phyloP scores from a whole-genome alignment of 2,888 invertebrate genomes.

The Thelaira solivaga region DNA sequence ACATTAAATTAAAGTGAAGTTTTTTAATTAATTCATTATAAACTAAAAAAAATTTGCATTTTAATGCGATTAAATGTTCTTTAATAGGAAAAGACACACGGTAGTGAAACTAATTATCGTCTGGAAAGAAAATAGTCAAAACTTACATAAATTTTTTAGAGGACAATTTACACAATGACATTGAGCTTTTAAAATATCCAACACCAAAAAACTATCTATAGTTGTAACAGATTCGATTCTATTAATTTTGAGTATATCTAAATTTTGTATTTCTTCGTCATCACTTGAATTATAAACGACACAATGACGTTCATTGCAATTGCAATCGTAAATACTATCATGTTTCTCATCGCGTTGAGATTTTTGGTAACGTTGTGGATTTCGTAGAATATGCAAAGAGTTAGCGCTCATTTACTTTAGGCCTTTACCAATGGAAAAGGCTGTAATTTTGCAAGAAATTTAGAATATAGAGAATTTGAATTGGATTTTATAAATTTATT shows the following conservation, averaged over 20 bases:
- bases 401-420: slow-evolving; percentile 32
- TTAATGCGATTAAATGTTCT: slow-evolving; percentile 35
- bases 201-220: slow-evolving; percentile 9
- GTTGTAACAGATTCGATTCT: slow-evolving; percentile 19
- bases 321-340: slow-evolving; percentile 4
- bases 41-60: slow-evolving; percentile 45
- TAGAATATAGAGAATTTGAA: background rate
- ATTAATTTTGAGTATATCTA: slow-evolving; percentile 16
- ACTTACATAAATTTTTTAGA: slow-evolving; percentile 73
- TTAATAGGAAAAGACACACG: background rate
- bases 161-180: slow-evolving; percentile 74
- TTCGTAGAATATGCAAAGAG: slow-evolving; percentile 13
- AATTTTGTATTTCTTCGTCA: slow-evolving; percentile 37
- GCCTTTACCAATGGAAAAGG: background rate
- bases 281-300: background rate
- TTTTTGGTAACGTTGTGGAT: background rate
- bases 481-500: background rate
- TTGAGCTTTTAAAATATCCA: slow-evolving; percentile 64
- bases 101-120: background rate
- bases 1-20: background rate
- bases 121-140: background rate
- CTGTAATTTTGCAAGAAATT: slow-evolving; percentile 13
- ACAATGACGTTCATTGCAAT: slow-evolving; percentile 36
- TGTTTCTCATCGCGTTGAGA: background rate
- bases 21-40: slow-evolving; percentile 6